Evolutionary conservation across 2,113 vertebrate genomes (phyloP).

Genomic region (Diadophis punctatus): DNA sequence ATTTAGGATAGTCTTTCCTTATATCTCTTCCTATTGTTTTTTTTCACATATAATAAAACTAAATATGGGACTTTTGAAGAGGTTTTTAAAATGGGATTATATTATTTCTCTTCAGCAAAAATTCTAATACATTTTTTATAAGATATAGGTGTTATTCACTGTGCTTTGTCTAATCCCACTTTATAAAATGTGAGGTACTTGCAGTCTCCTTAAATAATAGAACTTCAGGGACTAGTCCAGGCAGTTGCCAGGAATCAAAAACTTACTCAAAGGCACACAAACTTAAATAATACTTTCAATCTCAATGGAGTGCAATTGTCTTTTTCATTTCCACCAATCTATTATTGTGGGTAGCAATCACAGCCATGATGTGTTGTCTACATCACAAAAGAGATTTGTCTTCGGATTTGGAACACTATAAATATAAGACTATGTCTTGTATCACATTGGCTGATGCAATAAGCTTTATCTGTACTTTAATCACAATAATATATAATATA

Average conservation of each 20-base stretch:
- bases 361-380: background rate
- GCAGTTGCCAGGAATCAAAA: background rate
- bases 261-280: background rate
- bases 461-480: background rate
- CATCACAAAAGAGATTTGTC: background rate
- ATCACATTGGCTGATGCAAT: background rate
- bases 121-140: constrained; percentile 11
- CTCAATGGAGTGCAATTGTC: background rate
- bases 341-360: constrained; percentile 3
- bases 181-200: constrained; percentile 37
- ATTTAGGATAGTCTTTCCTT: background rate
- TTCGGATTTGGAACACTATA: background rate
- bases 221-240: background rate
- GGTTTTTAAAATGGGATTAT: background rate
- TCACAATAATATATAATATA: background rate
- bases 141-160: constrained; percentile 9
- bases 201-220: background rate
- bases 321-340: constrained; percentile 23
- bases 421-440: background rate
- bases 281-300: background rate
- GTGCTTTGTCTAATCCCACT: constrained; percentile 37
- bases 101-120: constrained; percentile 7
- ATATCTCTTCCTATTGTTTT: background rate
- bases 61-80: background rate
- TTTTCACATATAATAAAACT: background rate